These are phyloP conservation scores for Caenorhabditis brenneri DNA, from an alignment of 1,140 invertebrate genomes.

Conservation along the genomic window DNA sequence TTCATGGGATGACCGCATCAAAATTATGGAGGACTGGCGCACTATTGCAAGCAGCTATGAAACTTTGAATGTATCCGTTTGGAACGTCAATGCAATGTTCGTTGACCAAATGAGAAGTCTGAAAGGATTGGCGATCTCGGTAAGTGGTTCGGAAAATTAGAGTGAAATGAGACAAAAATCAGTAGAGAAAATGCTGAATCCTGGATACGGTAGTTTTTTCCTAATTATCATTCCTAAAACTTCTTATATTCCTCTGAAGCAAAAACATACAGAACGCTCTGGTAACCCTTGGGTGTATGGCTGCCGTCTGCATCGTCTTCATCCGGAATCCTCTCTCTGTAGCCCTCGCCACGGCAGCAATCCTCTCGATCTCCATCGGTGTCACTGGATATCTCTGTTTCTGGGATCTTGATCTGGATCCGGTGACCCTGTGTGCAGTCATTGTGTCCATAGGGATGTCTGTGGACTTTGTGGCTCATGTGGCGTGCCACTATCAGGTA, in stretches of 20 bases:
- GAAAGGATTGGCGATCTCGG: constrained; percentile 62
- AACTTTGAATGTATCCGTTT: constrained; percentile 60
- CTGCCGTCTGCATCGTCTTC: constrained; percentile 65
- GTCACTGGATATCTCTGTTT: constrained; percentile 66
- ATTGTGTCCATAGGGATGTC: constrained; percentile 63
- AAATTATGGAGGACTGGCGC: constrained; percentile 64
- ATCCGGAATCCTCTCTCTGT: constrained; percentile 65
- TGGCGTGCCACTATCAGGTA: constrained; percentile 63
- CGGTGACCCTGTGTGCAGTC: constrained; percentile 55
- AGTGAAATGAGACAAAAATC: no score
- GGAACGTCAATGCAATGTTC: constrained; percentile 69
- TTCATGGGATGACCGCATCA: constrained; percentile 64
- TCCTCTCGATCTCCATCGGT: constrained; percentile 65
- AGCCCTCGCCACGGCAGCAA: constrained; percentile 62
- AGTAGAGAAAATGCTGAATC: no score
- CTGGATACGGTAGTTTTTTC: no score
- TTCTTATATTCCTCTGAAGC: no score
- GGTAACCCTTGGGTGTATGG: constrained; percentile 64
- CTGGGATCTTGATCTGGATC: constrained; percentile 68
- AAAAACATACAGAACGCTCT: constrained; percentile 64
- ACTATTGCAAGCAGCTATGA: constrained; percentile 58
- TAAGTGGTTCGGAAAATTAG: no score
- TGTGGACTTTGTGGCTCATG: constrained; percentile 69
- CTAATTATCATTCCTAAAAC: no score
- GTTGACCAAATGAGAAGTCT: constrained; percentile 67